Evolutionary conservation across 2,888 invertebrate species (phyloP), one percentile per base, ranked within the genome.

Genomic region (Ennomos fuscantarius): DNA sequence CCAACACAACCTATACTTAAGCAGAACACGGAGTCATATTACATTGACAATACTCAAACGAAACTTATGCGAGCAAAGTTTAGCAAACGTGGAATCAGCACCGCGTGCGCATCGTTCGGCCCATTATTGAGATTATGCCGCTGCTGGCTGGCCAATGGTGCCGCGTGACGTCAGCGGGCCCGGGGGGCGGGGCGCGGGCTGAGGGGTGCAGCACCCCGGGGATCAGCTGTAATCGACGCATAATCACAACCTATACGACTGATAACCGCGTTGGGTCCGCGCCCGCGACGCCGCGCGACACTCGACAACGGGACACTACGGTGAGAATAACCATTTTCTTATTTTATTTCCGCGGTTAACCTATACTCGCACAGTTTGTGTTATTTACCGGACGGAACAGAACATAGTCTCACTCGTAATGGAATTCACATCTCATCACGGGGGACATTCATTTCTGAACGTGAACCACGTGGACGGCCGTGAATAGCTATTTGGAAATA

Each of bases 191-290:
- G 9, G 58, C 60, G 60, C 63, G 31, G 24, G 5, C 24, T 0
- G 24, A 48, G 8, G 51, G 24, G 34, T 55, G 45, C 50, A 15
- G 24, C 55, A 36, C 63, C 62, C 63, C 70, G 61, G 62, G 62
- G 67, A 74, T 81, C 84, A 82, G 80, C 78, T 81, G 80, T 74
- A 72, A 74, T 72, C 78, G 74, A 74, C 73, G 76, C 72, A 71
- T 78, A 79, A 78, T 79, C 60, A 63, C 60, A 63, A 60, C 81
- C 70, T 72, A 74, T 70, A 78, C 74, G 66, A 69, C 73, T 77
- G 80, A 79, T 82, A 80, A 78, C 70, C 73, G 65, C 71, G 71
- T 70, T 70, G 72, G 70, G 68, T 40, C 51, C 56, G 37, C 55
- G 24, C 39, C 15, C 39, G 24, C 39, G 24, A 8, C 37, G 64